These are phyloP conservation scores for Hydractinia echinata DNA, from an alignment of 30 jellyfish, hydroid and myxozoan genomes.

Conservation along the genomic window DNA sequence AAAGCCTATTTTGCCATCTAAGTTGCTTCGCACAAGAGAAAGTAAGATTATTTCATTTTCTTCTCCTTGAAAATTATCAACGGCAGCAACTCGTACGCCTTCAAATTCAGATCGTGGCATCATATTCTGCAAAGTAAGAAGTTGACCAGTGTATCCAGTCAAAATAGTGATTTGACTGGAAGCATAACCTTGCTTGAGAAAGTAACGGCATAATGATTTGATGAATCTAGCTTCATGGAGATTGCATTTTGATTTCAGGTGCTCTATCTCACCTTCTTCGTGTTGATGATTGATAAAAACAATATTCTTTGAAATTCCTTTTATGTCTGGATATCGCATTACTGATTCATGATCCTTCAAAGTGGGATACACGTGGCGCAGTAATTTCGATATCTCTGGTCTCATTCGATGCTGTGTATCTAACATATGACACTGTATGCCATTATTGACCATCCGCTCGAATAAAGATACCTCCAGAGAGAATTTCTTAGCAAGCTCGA, in stretches of 20 bases:
- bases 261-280: conserved; percentile 1
- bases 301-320: conserved; percentile 44
- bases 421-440: conserved; percentile 47
- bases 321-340: conserved; percentile 27
- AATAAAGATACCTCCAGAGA: conserved; percentile 51
- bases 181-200: conserved; percentile 65
- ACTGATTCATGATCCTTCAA: conserved; percentile 51
- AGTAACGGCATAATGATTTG: conserved; percentile 61
- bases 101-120: conserved; percentile 43
- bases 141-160: conserved; percentile 68
- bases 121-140: conserved; percentile 26
- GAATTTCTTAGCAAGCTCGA: conserved; percentile 46
- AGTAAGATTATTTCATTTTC: conserved; percentile 69
- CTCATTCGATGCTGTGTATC: conserved; percentile 72
- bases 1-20: conserved; percentile 50
- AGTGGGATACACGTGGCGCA: conserved; percentile 54
- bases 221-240: conserved; percentile 59
- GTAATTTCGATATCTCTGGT: conserved; percentile 57
- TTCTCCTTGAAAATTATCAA: conserved; percentile 81
- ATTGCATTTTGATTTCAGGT: conserved; percentile 37
- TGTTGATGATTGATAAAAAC: conserved; percentile 44
- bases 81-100: conserved; percentile 67
- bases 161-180: conserved; percentile 54
- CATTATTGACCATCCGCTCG: conserved; percentile 70
- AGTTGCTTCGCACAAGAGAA: conserved; percentile 74